Percentiles rank a stretch among this genome's conserved stretches.
Evolutionary conservation across 1,140 invertebrate genomes (phyloP).

Genomic region (Grapholita molesta): DNA sequence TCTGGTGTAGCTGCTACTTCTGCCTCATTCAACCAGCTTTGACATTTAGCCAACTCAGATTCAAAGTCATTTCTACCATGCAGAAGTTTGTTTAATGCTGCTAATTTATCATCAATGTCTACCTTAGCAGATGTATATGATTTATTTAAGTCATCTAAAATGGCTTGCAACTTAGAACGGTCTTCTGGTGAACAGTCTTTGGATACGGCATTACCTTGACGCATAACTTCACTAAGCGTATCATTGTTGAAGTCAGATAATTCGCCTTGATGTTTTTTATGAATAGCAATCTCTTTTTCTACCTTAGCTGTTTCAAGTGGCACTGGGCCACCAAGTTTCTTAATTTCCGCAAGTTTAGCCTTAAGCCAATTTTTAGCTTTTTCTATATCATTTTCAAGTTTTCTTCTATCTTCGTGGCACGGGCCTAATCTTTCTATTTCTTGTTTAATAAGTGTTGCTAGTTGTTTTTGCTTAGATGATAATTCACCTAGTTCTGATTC

Average conservation of each 20-base stretch:
- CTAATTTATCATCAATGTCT: slow-evolving; percentile 86
- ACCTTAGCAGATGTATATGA: slow-evolving; percentile 85
- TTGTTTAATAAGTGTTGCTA: slow-evolving; percentile 84
- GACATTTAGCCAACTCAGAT: slow-evolving; percentile 86
- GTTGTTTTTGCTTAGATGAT: slow-evolving; percentile 84
- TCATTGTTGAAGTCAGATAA: slow-evolving; percentile 89
- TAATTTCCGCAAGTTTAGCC: slow-evolving; percentile 85
- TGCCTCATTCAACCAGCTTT: slow-evolving; percentile 92
- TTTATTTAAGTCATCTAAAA: slow-evolving; percentile 83
- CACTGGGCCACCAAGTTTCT: slow-evolving; percentile 85
- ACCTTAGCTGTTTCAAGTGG: slow-evolving; percentile 86
- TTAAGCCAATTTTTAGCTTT: slow-evolving; percentile 89
- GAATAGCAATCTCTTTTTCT: slow-evolving; percentile 87
- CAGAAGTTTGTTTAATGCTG: slow-evolving; percentile 84
- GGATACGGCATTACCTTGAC: slow-evolving; percentile 86
- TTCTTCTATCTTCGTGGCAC: slow-evolving; percentile 84
- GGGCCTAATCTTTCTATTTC: slow-evolving; percentile 85
- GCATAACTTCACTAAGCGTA: slow-evolving; percentile 86
- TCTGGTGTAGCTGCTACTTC: slow-evolving; percentile 91
- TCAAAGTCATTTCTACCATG: slow-evolving; percentile 89
- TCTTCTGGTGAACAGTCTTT: slow-evolving; percentile 90
- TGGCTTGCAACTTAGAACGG: slow-evolving; percentile 80
- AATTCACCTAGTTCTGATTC: slow-evolving; percentile 83
- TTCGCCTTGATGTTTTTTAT: slow-evolving; percentile 85
- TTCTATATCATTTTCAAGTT: slow-evolving; percentile 88